A percentile compares a stretch with the other conserved stretches of the same genome.
Evolutionary conservation across 2,888 invertebrate species (phyloP).

Genomic region (Rutpela maculata): DNA sequence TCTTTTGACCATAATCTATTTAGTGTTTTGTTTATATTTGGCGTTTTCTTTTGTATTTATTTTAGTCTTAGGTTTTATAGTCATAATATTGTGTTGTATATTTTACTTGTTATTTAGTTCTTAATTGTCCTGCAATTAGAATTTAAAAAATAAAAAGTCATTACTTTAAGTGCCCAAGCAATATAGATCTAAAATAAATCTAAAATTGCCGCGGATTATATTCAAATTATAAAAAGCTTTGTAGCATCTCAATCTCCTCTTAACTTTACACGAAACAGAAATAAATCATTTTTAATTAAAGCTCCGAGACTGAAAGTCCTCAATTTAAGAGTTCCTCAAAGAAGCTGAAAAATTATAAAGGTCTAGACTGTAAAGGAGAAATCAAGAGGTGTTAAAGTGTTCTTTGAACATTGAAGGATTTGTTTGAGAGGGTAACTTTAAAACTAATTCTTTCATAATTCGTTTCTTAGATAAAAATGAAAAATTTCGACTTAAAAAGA

Average conservation of each 20-base stretch:
- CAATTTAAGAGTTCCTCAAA: conserved; percentile 37
- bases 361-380: conserved; percentile 48
- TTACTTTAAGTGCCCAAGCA: neutral
- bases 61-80: too few species aligned
- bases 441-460: conserved; percentile 35
- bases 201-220: neutral
- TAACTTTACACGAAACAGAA: conserved; percentile 3
- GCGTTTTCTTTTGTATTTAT: too few species aligned
- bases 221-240: conserved; percentile 27
- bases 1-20: too few species aligned
- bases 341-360: conserved; percentile 41
- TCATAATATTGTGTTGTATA: too few species aligned
- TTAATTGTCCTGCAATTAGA: too few species aligned
- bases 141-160: too few species aligned
- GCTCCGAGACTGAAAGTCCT: conserved; percentile 30
- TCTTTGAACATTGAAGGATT: conserved; percentile 53
- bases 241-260: conserved; percentile 6
- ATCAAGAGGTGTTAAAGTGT: conserved; percentile 55
- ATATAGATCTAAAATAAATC: neutral
- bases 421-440: conserved; percentile 48
- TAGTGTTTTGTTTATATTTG: too few species aligned
- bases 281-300: conserved; percentile 44
- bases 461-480: neutral
- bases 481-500: conserved; percentile 1
- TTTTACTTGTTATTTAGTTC: too few species aligned